Evolutionary conservation across 2,797 vertebrate genomes (phyloP), one percentile per base, ranked within the genome.

Genomic region (Hafferia zeledoni): DNA sequence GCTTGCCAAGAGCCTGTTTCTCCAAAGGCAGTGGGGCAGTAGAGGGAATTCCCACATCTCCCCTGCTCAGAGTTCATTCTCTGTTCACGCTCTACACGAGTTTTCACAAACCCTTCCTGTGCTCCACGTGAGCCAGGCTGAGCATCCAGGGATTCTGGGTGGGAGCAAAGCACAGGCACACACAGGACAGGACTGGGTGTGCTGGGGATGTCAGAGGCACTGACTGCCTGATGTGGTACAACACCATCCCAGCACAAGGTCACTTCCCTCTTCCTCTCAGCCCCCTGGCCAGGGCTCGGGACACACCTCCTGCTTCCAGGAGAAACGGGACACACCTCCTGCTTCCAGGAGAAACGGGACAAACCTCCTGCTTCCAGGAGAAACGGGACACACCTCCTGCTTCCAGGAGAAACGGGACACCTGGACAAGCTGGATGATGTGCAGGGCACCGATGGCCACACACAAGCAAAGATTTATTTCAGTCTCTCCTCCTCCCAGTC

Each of bases 141-240:
- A 59, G 27, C 43, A 50, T 30, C n/a, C 60, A 28, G 0, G 9
- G 1, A 4, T 2, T 3, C 10, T 2, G 31, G 20, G 10, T 1
- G 2, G 1, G 49, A 44, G 59, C 20, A 12, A 25, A 37, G 70
- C 70, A 11, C 41, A 16, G 67, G 5, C 37, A 27, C 1, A 4
- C 31, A 13, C 2, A 69, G 17, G 52, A 50, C 0, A 11, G 50
- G 39, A 2, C 37, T 27, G 85, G 11, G 10, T 5, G 7, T 11
- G 8, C 39, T 1, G 33, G 13, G 5, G 44, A 2, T 17, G 41
- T 13, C 82, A 60, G 81, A 25, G 2, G 30, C 3, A 41, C 0
- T 1, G 47, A 13, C 43, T 33, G 65, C 1, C 15, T 24, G 10
- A 6, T 20, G 41, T 1, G 0, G 6, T 37, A 49, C 74, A 10